phyloP scores from a whole-genome alignment of 2,888 invertebrate species.

The Drosophila prolongata region DNA sequence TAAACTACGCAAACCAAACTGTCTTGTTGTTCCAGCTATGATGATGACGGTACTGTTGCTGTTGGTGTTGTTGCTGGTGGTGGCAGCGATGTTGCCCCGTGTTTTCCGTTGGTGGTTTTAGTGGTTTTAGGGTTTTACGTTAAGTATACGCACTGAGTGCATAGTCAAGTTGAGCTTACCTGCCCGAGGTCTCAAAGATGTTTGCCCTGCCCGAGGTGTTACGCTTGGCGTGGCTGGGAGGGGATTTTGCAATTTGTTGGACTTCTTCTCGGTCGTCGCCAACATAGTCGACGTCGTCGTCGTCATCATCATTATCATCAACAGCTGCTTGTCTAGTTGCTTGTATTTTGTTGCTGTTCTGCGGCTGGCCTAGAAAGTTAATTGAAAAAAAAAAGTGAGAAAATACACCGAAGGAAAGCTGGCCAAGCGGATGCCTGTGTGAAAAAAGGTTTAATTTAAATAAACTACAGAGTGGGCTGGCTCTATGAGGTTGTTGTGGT shows the following conservation, averaged over 20 bases:
- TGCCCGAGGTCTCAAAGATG: slow-evolving; percentile 48
- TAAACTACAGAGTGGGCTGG: slow-evolving; percentile 60
- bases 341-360: slow-evolving; percentile 51
- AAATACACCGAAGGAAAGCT: slow-evolving; percentile 26
- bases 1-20: slow-evolving; percentile 36
- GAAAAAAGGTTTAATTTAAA: slow-evolving; percentile 75
- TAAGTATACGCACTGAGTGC: slow-evolving; percentile 77
- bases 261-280: slow-evolving; percentile 69
- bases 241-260: slow-evolving; percentile 80
- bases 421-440: slow-evolving; percentile 17
- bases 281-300: slow-evolving; percentile 32
- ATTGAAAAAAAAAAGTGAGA: slow-evolving; percentile 68
- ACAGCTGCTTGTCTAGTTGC: slow-evolving; percentile 68
- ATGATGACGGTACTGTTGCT: slow-evolving; percentile 9
- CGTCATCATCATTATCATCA: slow-evolving; percentile 61
- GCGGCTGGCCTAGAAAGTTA: slow-evolving; percentile 76
- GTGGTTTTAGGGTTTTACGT: slow-evolving; percentile 74
- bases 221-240: slow-evolving; percentile 54
- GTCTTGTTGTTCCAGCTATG: slow-evolving; percentile 3
- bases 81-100: slow-evolving; percentile 42
- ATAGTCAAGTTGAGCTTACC: slow-evolving; percentile 55
- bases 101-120: slow-evolving; percentile 72
- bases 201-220: slow-evolving; percentile 63
- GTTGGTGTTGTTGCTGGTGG: slow-evolving; percentile 4
- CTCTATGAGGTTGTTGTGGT: slow-evolving; percentile 39